These are phyloP conservation scores for Sorex maritimensis DNA, from an alignment of 2,797 vertebrate genomes.

Conservation along the genomic window DNA sequence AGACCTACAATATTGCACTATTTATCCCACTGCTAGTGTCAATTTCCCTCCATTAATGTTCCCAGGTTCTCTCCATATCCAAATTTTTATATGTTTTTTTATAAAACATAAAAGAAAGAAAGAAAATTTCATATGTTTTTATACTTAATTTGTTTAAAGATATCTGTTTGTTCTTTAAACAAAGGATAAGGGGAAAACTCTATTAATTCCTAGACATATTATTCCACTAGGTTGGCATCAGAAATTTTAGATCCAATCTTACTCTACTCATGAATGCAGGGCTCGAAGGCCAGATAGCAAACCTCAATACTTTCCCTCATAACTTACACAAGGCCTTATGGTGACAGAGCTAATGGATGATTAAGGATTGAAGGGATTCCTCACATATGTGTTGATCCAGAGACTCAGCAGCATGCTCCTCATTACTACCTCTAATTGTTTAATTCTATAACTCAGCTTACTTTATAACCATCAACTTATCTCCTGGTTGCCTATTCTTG, in stretches of 20 bases:
- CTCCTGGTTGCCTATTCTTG: background rate
- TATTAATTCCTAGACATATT: slow-evolving; percentile 28
- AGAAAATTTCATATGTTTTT: background rate
- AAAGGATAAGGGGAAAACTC: background rate
- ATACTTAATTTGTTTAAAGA: background rate
- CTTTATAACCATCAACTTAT: background rate
- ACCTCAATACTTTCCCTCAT: background rate
- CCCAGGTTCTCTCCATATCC: no score
- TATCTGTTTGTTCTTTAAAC: background rate
- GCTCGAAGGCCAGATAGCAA: background rate
- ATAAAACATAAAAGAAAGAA: no score
- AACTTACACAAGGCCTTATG: background rate
- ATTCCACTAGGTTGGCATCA: background rate
- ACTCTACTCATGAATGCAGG: background rate
- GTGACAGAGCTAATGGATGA: background rate
- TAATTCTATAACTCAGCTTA: background rate
- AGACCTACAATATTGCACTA: no score
- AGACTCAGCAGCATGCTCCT: background rate
- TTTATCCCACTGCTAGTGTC: no score
- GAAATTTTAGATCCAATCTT: background rate
- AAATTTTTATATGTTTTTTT: no score
- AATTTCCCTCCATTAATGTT: no score
- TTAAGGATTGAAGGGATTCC: background rate
- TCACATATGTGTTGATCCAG: background rate
- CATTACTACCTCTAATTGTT: background rate